A percentile compares a stretch with the other conserved stretches of the same genome.
phyloP scores from a whole-genome alignment of 35 echinoderm and acorn worm species.

The Lytechinus pictus region DNA sequence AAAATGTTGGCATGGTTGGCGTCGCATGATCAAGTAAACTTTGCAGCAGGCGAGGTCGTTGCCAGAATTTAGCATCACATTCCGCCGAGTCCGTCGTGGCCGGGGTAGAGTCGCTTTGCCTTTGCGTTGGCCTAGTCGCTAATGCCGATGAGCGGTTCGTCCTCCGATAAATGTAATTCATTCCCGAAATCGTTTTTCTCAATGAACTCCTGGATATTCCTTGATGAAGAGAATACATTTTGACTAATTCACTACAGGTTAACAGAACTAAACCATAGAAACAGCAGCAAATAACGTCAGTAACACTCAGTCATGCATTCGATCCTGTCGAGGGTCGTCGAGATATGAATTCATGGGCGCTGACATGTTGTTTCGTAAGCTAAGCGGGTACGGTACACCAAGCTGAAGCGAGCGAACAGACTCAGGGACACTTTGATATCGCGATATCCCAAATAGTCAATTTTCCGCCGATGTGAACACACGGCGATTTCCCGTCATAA shows the following conservation, averaged over 20 bases:
- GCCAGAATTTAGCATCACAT: background rate
- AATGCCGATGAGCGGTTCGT: background rate
- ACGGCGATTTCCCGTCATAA: too few relatives aligned
- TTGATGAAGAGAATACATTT: background rate
- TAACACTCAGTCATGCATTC: too few relatives aligned
- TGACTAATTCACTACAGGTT: background rate
- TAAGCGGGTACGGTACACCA: too few relatives aligned
- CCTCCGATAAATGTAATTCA: background rate
- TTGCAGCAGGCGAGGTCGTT: background rate
- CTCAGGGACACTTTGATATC: too few relatives aligned
- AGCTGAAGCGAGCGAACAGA: too few relatives aligned
- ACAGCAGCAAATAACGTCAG: too few relatives aligned
- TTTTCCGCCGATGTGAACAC: too few relatives aligned
- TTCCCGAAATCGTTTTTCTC: background rate
- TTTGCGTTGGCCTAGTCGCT: background rate
- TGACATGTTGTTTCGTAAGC: background rate
- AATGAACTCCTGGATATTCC: background rate
- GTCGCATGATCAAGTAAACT: background rate
- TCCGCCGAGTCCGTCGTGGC: background rate
- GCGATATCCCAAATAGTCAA: too few relatives aligned
- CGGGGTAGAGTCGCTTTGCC: background rate
- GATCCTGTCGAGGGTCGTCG: too few relatives aligned
- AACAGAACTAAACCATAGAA: too few relatives aligned
- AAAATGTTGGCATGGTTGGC: background rate
- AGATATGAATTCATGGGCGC: background rate